Conservation (phyloP, 2,888 invertebrate genomes). For the Unio pictorum region DNA sequence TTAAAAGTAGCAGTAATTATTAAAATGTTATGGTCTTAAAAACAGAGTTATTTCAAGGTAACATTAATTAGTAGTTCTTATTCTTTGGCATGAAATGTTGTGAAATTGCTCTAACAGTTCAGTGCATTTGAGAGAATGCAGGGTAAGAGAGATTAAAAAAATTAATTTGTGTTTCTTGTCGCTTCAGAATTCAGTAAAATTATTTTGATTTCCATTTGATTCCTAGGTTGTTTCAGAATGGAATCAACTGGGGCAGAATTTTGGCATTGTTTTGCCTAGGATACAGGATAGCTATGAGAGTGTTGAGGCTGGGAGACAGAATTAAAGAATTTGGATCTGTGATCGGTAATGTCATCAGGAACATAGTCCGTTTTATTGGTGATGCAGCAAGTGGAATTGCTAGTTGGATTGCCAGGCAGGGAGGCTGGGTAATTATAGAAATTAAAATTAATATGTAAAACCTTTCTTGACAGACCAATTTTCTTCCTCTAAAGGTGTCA, state of each 20-base stretch:
- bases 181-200: too few relatives aligned
- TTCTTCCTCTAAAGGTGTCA: neutral
- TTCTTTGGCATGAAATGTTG: too few relatives aligned
- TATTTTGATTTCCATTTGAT: neutral
- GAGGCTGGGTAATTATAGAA: slow-evolving; percentile 69
- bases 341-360: slow-evolving; percentile 61
- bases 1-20: too few relatives aligned
- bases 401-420: slow-evolving; percentile 69
- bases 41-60: too few relatives aligned
- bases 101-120: too few relatives aligned
- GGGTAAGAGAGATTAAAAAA: too few relatives aligned
- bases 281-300: slow-evolving; percentile 66
- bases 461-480: too few relatives aligned
- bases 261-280: slow-evolving; percentile 70
- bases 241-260: slow-evolving; percentile 69
- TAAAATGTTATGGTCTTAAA: too few relatives aligned
- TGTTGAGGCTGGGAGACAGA: slow-evolving; percentile 55
- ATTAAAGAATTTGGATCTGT: slow-evolving; percentile 61
- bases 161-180: too few relatives aligned
- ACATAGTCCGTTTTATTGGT: slow-evolving; percentile 61
- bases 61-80: too few relatives aligned
- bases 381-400: slow-evolving; percentile 61
- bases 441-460: neutral
- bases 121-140: too few relatives aligned
- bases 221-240: too few relatives aligned